Evolutionary conservation across 30 jellyfish, hydroid and myxozoan genomes (phyloP), one percentile per base, ranked within the genome.

Genomic region (Aurelia aurita): DNA sequence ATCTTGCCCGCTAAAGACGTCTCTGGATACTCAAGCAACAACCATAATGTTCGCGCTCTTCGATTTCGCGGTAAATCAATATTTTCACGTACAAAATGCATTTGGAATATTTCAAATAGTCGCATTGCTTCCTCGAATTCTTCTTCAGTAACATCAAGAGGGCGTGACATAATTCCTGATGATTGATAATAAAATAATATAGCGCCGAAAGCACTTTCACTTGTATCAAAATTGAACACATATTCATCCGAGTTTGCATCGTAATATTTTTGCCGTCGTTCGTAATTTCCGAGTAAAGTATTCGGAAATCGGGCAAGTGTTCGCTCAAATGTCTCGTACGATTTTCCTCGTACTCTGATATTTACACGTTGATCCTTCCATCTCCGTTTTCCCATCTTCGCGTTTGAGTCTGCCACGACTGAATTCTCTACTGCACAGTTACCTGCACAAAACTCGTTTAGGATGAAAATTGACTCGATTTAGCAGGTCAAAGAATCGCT

Each of bases 161-260:
- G 96, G 32, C 91, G 82, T 4, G 96, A 78, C 88, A 88, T 65
- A 53, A 88, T 88, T 20, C 97, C 97, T 4, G 89, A 75, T 1
- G 97, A 90, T 58, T 90, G 97, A 73, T 90, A 90, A 58, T 90
- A 90, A 67, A 83, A 90, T 23, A 90, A 74, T 26, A 90, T 85
- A 26, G 97, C 96, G 23, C 78, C 97, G 53, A 90, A 90, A 20
- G 96, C 96, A 58, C 86, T 64, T 55, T 85, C 90, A 54, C 93
- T 45, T 16, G 64, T 58, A 25, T 77, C 74, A 19, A 93, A 68
- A 77, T 90, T 69, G 46, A 90, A 84, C 18, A 66, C 84, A 72
- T 83, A 83, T 27, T 90, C 97, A 10, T 76, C 83, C n/a, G 74
- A 60, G 20, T 58, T 77, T 8, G 82, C 74, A 59, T 79, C 69